Evolutionary conservation across 1,140 invertebrate species (phyloP), one percentile per base, ranked within the genome.

Genomic region (Bombus ignitus): DNA sequence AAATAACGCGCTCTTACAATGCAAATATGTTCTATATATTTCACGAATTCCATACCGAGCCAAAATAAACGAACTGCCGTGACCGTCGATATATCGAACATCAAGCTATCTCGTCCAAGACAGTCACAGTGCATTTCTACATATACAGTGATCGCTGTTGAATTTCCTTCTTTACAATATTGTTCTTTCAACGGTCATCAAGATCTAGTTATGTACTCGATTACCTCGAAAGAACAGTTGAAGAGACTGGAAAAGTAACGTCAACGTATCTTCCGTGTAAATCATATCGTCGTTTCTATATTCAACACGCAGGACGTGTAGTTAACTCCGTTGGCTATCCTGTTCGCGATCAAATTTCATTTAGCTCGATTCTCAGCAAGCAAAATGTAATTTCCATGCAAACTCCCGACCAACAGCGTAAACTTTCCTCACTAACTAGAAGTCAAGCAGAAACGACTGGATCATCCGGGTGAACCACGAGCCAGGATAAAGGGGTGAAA

Each of bases 321-420:
- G n/a, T 44, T n/a, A 59, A 78, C 25, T 35, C 47, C 32, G 15
- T 28, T n/a, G 75, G 35, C 82, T 32, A 57, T 53, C 32, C 74
- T 32, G 57, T 80, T 59, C 84, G 65, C 85, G 84, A 89, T 89
- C 87, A 86, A 89, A 88, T 89, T 82, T 89, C 88, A 74, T 86
- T 89, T 85, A 53, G 87, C 87, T 89, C 74, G 80, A 89, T 89
- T 89, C 83, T 86, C 87, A 71, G 68, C 87, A 47, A 82, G 47
- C 70, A 71, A 89, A 89, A 87, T 90, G 82, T 71, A 87, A 89
- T 87, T 85, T 87, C 73, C 59, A 71, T 86, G 75, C n/a, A 89
- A 90, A 90, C 89, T 90, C 79, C 32, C 8, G 42, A 35, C 12
- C 74, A n/a, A 25, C 65, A 15, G 75, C 47, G 62, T 44, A 59